Evolutionary conservation across 1,140 invertebrate genomes (phyloP).

Genomic region (Drusus annulatus): DNA sequence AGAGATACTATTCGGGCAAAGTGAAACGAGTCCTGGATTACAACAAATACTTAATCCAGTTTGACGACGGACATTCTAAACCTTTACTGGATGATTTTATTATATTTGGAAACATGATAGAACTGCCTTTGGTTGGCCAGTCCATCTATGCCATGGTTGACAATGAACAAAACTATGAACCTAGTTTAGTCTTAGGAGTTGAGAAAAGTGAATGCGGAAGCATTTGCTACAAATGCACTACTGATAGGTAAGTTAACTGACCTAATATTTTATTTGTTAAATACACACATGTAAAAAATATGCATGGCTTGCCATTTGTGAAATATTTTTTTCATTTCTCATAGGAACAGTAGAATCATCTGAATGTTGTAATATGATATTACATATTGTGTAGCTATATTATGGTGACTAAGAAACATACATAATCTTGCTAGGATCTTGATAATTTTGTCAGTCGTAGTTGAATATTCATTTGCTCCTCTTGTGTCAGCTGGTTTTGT

Average conservation of each 20-base stretch:
- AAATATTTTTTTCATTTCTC: too few relatives aligned
- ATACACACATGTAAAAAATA: too few relatives aligned
- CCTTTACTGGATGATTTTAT: slow-evolving; percentile 74
- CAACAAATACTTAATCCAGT: slow-evolving; percentile 75
- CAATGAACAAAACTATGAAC: slow-evolving; percentile 69
- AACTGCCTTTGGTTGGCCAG: slow-evolving; percentile 68
- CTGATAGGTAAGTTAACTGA: slow-evolving; percentile 64
- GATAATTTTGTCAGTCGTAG: too few relatives aligned
- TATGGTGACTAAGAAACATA: too few relatives aligned
- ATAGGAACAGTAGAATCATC: too few relatives aligned
- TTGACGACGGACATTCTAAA: slow-evolving; percentile 75
- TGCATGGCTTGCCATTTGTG: too few relatives aligned
- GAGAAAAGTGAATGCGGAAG: slow-evolving; percentile 66
- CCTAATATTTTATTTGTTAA: not conserved
- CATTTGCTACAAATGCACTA: slow-evolving; percentile 68
- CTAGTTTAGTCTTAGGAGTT: slow-evolving; percentile 65
- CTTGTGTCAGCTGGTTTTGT: too few relatives aligned
- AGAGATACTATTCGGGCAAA: slow-evolving; percentile 75
- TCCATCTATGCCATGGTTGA: slow-evolving; percentile 70
- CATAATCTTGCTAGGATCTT: too few relatives aligned
- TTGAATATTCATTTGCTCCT: too few relatives aligned
- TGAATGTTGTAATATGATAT: too few relatives aligned
- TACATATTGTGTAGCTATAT: too few relatives aligned
- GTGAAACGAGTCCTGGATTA: slow-evolving; percentile 70
- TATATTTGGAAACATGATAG: slow-evolving; percentile 70